Percentiles rank a stretch among this genome's conserved stretches.
These are phyloP conservation scores for Pantherophis vulpinus DNA, from an alignment of 2,797 vertebrate genomes.

Conservation along the genomic window DNA sequence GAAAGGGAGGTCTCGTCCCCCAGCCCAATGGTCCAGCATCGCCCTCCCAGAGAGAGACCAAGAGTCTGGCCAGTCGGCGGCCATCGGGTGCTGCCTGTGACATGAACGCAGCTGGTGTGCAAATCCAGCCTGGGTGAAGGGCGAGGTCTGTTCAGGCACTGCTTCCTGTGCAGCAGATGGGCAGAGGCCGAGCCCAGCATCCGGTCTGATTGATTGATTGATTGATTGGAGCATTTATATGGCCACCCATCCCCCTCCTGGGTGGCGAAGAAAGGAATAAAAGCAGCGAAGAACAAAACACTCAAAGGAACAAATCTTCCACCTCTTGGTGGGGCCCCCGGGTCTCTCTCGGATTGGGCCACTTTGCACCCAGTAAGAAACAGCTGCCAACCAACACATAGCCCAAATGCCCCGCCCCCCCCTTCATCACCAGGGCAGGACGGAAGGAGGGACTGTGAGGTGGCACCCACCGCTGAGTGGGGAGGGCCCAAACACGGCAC, in stretches of 20 bases:
- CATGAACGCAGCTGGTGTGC: neutral
- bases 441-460: neutral
- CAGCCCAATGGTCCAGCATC: neutral
- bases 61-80: neutral
- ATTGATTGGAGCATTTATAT: neutral
- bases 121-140: neutral
- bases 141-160: neutral
- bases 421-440: no score
- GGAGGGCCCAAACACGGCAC: no score
- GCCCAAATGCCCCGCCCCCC: neutral
- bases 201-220: neutral
- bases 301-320: accelerated
- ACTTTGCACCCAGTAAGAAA: no score
- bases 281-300: neutral
- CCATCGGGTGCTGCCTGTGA: neutral
- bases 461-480: no score
- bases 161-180: neutral
- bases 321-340: no score
- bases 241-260: neutral
- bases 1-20: neutral
- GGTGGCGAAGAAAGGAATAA: no score
- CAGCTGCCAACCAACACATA: neutral
- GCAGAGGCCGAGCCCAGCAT: neutral
- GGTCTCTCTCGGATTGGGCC: neutral
- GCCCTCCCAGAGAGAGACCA: neutral